These are phyloP conservation scores for Xiphorhynchus erythropygius DNA, from an alignment of 2,797 vertebrate genomes.

Conservation along the genomic window DNA sequence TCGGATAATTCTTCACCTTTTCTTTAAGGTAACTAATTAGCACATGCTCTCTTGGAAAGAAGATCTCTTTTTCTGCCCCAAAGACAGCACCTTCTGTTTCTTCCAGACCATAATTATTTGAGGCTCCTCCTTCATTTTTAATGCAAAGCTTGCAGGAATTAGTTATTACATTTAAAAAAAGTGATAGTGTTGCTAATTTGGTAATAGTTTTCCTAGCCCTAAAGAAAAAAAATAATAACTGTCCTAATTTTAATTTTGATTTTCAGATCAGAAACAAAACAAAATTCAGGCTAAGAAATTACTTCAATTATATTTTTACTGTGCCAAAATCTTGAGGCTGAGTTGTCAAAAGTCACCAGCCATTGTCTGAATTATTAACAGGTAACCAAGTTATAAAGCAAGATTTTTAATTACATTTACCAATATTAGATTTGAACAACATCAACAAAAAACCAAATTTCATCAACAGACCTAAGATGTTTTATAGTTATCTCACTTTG, in stretches of 20 bases:
- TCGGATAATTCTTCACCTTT: neutral
- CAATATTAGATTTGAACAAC: neutral
- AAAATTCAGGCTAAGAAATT: neutral
- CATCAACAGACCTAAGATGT: neutral
- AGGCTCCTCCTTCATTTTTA: neutral
- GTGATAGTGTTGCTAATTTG: neutral
- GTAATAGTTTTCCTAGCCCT: neutral
- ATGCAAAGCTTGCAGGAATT: neutral
- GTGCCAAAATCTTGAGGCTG: neutral
- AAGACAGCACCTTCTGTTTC: neutral
- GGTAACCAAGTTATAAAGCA: neutral
- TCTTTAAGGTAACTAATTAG: neutral
- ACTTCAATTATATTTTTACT: neutral
- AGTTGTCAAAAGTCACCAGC: neutral
- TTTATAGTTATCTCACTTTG: neutral
- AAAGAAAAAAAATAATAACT: neutral
- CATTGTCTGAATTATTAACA: neutral
- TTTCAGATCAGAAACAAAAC: neutral
- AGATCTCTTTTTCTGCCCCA: neutral
- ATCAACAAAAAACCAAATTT: neutral
- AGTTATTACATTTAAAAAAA: neutral
- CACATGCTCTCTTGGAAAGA: neutral
- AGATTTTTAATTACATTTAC: neutral
- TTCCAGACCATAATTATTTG: neutral
- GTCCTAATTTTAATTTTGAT: neutral